Conservation (phyloP, 2,888 invertebrate genomes). For the Nematopogon swammerdamellus region DNA sequence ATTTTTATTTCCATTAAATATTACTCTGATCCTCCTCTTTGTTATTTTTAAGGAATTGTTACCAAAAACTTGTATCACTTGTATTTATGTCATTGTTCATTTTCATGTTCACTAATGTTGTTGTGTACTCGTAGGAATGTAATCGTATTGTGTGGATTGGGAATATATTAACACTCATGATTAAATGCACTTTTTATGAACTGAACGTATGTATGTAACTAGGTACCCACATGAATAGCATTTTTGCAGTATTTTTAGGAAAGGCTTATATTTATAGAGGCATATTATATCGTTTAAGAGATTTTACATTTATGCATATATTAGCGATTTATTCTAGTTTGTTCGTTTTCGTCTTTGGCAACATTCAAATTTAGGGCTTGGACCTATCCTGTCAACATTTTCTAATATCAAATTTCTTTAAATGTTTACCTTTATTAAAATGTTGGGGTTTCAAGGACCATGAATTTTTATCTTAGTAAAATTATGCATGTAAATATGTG, state of each 20-base stretch:
- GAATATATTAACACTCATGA: conserved; percentile 2
- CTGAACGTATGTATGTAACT: not conserved
- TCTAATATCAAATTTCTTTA: too few species aligned
- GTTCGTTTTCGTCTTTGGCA: too few species aligned
- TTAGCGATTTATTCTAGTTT: conserved; percentile 19
- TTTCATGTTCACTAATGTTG: conserved; percentile 1
- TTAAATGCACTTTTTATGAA: not conserved
- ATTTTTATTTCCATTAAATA: conserved; percentile 18
- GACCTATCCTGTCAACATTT: too few species aligned
- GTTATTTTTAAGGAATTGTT: conserved; percentile 45
- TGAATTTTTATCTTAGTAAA: too few species aligned
- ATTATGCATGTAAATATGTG: too few species aligned
- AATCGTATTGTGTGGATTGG: conserved; percentile 1
- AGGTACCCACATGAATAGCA: not conserved
- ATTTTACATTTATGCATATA: conserved; percentile 9
- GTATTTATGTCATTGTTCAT: conserved; percentile 33
- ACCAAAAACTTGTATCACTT: conserved; percentile 41
- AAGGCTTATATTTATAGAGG: conserved; percentile 16
- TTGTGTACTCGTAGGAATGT: not conserved
- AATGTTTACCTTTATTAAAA: too few species aligned
- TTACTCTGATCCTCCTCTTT: conserved; percentile 7
- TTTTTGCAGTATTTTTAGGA: conserved; percentile 5
- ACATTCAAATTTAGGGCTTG: too few species aligned
- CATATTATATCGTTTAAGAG: conserved; percentile 20
- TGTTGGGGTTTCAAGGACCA: too few species aligned